Base-by-base conservation (phyloP, 2,888 invertebrate genomes). In the Prostheceraeus crozeri region DNA sequence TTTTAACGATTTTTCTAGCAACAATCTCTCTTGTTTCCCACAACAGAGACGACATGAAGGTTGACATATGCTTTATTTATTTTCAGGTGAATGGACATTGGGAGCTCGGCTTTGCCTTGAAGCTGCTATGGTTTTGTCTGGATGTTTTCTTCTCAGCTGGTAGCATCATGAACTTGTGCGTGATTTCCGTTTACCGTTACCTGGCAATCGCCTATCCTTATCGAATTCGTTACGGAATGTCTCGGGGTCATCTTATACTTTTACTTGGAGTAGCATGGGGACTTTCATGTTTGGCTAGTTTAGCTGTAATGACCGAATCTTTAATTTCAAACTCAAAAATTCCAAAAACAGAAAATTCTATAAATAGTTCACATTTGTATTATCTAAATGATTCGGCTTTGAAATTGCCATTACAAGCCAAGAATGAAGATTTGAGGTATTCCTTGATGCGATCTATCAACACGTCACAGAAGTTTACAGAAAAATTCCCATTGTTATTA, bases 121-220 rank as follows among this genome's bases (percentile, higher is more conserved):
- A 59, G n/a, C 35, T 59, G 16, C 35, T 36, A 11, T 59, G 59
- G 59, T 59, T 59, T 36, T 59, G 59, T 33, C 14, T 31, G 3
- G 59, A 59, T 59, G 59, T 59, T n/a, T 54, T 59, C 27, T 35
- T 59, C 23, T 59, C 59, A 8, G 57, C 59, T 3, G 35, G 59
- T 23, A 59, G 59, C 36, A 59, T 59, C 16, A 57, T 36, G 21
- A 59, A 59, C 33, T 27, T 59, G 2, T 54, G 54, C 19, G 59
- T 54, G 11, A 59, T 59, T n/a, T 57, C 59, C 4, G 52, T 59
- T 4, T 59, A 59, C 30, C 57, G 59, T n/a, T 59, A 59, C 21
- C 25, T 59, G 2, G 59, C 59, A 23, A 59, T 59, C 25, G 59
- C 59, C 14, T 59, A 59, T 25, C 59, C 59, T n/a, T 59, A 59